Evolutionary conservation across 35 echinoderm and acorn worm species (phyloP), one percentile per base, ranked within the genome.

Genomic region (Eucidaris tribuloides): DNA sequence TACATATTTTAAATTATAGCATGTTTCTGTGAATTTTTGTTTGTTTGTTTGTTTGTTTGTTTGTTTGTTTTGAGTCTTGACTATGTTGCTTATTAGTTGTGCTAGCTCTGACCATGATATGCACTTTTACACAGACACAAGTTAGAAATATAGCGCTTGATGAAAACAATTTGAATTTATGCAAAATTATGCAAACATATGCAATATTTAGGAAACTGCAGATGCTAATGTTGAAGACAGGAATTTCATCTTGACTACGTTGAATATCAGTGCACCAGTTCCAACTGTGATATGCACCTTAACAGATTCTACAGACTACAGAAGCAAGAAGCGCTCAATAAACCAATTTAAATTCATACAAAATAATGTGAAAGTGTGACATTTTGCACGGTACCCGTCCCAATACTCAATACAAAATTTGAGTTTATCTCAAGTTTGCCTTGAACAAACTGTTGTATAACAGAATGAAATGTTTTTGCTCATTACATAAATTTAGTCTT

Each of bases 221-320:
- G n/a, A 9, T 52, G 48, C 48, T 64, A 52, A 9, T n/a, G n/a
- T n/a, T n/a, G n/a, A n/a, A n/a, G n/a, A n/a, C n/a, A n/a, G n/a
- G n/a, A n/a, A n/a, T n/a, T n/a, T n/a, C n/a, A 76, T 88, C 61
- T 92, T 86, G 7, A 99, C 96, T 2, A 90, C 96, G 11, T 90
- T 99, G 39, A 90, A 90, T 44, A 99, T 99, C 45, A 99, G 87
- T 76, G 96, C 23, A 91, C 96, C 54, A 99, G 81, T 60, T 99
- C 96, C 25, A 99, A 65, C 77, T 99, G 96, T 41, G 96, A 99
- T 80, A 99, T 99, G 58, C 96, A 99, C 59, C 93, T 99, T n/a
- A 99, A 58, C 24, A 99, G 93, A 90, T 99, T 80, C 28, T 28
- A 56, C 45, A 85, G n/a, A n/a, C 31, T 13, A 66, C 7, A 13